Evolutionary conservation across 2,113 vertebrate species (phyloP).

Genomic region (Calyptommatus sinebrachiatus): DNA sequence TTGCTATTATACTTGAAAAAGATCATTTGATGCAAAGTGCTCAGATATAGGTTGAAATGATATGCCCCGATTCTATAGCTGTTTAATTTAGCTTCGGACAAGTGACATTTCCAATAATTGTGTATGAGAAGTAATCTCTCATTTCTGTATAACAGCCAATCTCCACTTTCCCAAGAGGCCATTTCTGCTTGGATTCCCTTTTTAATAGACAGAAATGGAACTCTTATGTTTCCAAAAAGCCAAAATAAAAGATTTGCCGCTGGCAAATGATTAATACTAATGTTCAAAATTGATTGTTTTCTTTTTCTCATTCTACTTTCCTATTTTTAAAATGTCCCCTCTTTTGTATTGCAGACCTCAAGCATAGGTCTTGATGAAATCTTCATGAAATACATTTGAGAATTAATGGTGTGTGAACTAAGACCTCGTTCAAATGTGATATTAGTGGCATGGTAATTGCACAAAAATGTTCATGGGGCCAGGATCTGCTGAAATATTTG

Average conservation of each 20-base stretch:
- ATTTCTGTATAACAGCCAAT: conserved; percentile 1
- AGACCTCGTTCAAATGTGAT: background rate
- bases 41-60: background rate
- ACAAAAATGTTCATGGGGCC: background rate
- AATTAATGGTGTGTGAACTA: conserved; percentile 1
- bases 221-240: background rate
- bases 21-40: background rate
- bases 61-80: background rate
- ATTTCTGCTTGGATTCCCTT: background rate
- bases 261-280: conserved; percentile 21
- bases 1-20: background rate
- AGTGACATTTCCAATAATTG: background rate
- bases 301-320: conserved; percentile 1
- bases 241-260: background rate
- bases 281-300: conserved; percentile 9
- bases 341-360: no score
- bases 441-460: background rate
- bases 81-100: conserved; percentile 28
- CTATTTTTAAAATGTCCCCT: background rate
- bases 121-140: background rate
- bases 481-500: background rate
- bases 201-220: conserved; percentile 24
- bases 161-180: background rate
- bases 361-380: background rate
- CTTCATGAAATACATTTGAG: conserved; percentile 1